A percentile compares a stretch with the other conserved stretches of the same genome.
These are phyloP conservation scores for Cantharis rufa DNA, from an alignment of 2,888 invertebrate genomes.

Conservation along the genomic window DNA sequence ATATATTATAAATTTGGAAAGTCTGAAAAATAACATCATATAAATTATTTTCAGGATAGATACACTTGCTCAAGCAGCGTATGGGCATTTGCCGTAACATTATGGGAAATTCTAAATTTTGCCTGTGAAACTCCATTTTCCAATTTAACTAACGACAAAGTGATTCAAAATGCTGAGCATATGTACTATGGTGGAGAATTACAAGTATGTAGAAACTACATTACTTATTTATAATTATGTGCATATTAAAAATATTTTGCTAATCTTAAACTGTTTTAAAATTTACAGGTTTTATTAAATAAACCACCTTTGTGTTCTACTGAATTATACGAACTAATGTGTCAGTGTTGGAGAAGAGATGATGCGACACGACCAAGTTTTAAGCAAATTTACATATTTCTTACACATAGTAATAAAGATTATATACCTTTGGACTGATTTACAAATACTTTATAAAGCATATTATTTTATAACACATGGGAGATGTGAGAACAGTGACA, in stretches of 20 bases:
- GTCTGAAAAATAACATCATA: not conserved
- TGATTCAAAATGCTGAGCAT: conserved; percentile 67
- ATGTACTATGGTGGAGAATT: conserved; percentile 67
- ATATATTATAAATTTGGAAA: too few relatives aligned
- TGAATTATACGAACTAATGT: conserved; percentile 76
- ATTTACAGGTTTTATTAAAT: conserved; percentile 61
- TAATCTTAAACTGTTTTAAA: not conserved
- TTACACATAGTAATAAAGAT: conserved; percentile 66
- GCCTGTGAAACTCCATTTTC: conserved; percentile 66
- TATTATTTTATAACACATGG: not conserved
- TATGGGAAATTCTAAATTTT: conserved; percentile 67
- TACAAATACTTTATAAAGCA: not conserved
- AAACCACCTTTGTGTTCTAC: conserved; percentile 76
- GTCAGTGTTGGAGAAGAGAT: conserved; percentile 69
- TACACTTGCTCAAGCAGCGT: conserved; percentile 66
- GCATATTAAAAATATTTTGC: not conserved
- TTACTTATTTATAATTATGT: not conserved
- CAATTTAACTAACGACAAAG: conserved; percentile 64
- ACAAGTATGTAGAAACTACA: conserved; percentile 53
- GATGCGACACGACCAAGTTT: conserved; percentile 64
- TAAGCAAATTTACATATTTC: conserved; percentile 70
- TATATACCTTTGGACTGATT: conserved; percentile 54
- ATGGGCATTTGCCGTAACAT: conserved; percentile 68
- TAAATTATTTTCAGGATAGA: conserved; percentile 59
- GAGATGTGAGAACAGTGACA: not conserved